Conservation (phyloP, 2,888 invertebrate genomes). For the Catocala nupta region DNA sequence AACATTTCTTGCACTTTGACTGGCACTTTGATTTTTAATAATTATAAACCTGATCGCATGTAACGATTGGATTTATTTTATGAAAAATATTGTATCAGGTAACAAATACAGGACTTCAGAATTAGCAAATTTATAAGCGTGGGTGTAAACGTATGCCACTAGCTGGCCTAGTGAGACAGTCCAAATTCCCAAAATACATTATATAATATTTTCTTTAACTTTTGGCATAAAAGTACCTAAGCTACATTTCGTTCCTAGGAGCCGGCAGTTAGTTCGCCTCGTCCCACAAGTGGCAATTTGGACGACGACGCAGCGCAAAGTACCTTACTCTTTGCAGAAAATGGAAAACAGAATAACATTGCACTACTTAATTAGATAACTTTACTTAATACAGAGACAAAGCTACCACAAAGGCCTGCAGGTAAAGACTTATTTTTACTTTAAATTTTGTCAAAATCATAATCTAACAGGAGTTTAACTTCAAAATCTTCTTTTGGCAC, state of each 20-base stretch:
- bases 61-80: too few relatives aligned
- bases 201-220: slow-evolving; percentile 16
- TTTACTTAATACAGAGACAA: slow-evolving; percentile 3
- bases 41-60: too few relatives aligned
- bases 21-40: too few relatives aligned
- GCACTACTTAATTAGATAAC: slow-evolving; percentile 35
- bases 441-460: too few relatives aligned
- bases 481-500: too few relatives aligned
- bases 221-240: slow-evolving; percentile 35
- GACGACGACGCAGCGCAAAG: slow-evolving; percentile 48
- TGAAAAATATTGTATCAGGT: too few relatives aligned
- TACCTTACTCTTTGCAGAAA: slow-evolving; percentile 49
- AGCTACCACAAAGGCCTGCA: not conserved
- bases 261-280: slow-evolving; percentile 37
- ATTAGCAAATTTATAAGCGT: too few relatives aligned
- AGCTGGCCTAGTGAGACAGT: not conserved
- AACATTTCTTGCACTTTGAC: too few relatives aligned
- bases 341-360: slow-evolving; percentile 51
- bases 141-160: too few relatives aligned
- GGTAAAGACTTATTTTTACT: too few relatives aligned
- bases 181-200: not conserved
- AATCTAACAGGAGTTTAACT: too few relatives aligned
- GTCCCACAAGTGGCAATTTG: slow-evolving; percentile 61
- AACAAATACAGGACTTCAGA: too few relatives aligned
- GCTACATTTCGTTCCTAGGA: slow-evolving; percentile 34